Base-by-base conservation (phyloP, 2,113 vertebrate species). In the Gorsachius goisagi region DNA sequence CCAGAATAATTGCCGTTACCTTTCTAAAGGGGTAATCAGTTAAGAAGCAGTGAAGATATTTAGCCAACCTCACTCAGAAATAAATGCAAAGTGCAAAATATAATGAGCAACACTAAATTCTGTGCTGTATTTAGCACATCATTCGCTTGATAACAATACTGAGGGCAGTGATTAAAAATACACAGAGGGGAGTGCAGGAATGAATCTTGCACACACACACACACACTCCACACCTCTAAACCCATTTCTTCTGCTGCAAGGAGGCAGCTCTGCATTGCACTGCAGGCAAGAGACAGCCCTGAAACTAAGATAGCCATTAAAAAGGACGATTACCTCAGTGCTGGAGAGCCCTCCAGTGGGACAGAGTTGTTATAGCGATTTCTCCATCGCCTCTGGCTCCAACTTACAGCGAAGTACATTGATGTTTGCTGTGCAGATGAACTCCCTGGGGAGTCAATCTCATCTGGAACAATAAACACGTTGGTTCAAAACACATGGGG, bases 341-440 rank as follows among this genome's bases (percentile, higher is more conserved):
- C 66, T 95, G 69, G 96, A 66, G 96, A 95, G 97, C 97, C 95
- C 94, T 95, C 96, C 94, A 95, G 97, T 95, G 94, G 96, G 73
- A 72, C 58, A 79, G 28, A 64, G 86, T 32, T 69, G 52, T 75
- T 62, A 95, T 7, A 84, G 88, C 95, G 3, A 32, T 52, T 93
- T 71, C 39, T 78, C 17, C 35, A 15, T 35, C 3, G 39, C 76
- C 53, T 77, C 72, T 35, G 67, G 50, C 41, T 91, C 49, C 73
- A 47, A 0, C 3, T 60, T 30, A 7, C 9, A 60, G 44, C 1
- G 0, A 73, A 45, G 12, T 16, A 20, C 35, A 21, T 6, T 12
- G 52, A 10, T 11, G 35, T 33, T 52, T 44, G 19, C 60, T 23
- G 19, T 13, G 37, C 33, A 56, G 64, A 81, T 71, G 14, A 71